Base-by-base conservation (phyloP, 1,140 invertebrate genomes). In the Pteromalus puparum region DNA sequence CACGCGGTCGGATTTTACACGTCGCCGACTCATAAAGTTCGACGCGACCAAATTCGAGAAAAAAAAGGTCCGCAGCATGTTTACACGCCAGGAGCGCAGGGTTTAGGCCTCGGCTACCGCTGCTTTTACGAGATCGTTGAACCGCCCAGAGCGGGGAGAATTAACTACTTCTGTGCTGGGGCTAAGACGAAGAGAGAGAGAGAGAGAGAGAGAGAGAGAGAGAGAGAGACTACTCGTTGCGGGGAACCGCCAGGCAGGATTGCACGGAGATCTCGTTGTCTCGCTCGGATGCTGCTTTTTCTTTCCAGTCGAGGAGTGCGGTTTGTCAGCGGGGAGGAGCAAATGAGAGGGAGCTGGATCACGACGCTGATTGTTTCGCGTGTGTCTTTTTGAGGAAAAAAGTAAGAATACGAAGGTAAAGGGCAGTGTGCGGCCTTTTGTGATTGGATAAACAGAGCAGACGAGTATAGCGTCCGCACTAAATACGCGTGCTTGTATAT, bases 81-180 rank as follows among this genome's bases (percentile, higher is more conserved):
- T 38, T 10, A n/a, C 34, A 9, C 30, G 30, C 12, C 30, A 5
- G 30, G 68, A n/a, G 72, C 12, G 7, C 12, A 10, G 34, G 28
- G 72, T 15, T 28, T 26, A 70, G 67, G 28, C 67, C 26, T 28
- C 67, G 65, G 67, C 61, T 38, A 24, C 30, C 28, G 18, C 28
- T 34, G 68, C 48, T 84, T 84, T 84, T 84, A 84, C 77, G 83
- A 80, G 83, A 85, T 46, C 73, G 53, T 81, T 81, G 83, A 85
- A 85, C 83, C 42, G 30, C 83, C 70, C 68, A n/a, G n/a, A n/a
- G 75, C 75, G 68, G 24, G 34, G 81, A 65, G 81, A 83, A 76
- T 83, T 77, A 77, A 70, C 38, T 30, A 61, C 53, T 82, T 24
- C 48, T 65, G 48, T 24, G 78, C 81, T 74, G 75, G 42, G 38